Conservation (phyloP, 2,888 invertebrate genomes). For the Ennomos fuscantarius region DNA sequence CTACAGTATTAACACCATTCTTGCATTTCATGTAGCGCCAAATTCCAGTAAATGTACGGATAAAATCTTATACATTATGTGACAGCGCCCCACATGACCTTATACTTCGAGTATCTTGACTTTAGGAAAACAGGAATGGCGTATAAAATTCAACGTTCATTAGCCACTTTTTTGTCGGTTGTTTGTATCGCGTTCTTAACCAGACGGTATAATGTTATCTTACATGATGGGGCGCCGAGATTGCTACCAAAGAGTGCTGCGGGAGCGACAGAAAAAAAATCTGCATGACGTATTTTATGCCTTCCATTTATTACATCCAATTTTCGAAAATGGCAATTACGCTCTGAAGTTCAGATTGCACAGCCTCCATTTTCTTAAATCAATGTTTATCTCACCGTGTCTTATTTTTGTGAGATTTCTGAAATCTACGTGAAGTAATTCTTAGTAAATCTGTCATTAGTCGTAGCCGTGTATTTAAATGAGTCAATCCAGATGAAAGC, state of each 20-base stretch:
- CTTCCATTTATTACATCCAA: constrained; percentile 5
- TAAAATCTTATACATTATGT: constrained; percentile 73
- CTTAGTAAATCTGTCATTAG: constrained; percentile 27
- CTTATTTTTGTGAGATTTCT: constrained; percentile 12
- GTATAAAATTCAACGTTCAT: constrained; percentile 73
- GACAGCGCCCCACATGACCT: constrained; percentile 63
- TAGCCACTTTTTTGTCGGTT: constrained; percentile 59
- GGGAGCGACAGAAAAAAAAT: constrained; percentile 65
- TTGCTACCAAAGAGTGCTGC: constrained; percentile 63
- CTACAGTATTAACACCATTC: constrained; percentile 76
- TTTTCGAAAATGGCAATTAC: constrained; percentile 13
- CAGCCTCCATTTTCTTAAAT: constrained; percentile 3
- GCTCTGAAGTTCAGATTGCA: constrained; percentile 8
- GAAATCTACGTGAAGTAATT: constrained; percentile 13
- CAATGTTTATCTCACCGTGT: constrained; percentile 20
- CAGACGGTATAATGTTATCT: constrained; percentile 66
- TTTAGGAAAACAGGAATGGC: constrained; percentile 59
- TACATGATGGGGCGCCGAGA: constrained; percentile 71
- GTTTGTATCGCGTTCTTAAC: constrained; percentile 66
- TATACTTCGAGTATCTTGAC: constrained; percentile 56
- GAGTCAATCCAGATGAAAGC: constrained; percentile 31
- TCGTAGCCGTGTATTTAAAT: constrained; percentile 21
- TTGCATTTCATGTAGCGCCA: constrained; percentile 69
- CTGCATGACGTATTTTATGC: constrained; percentile 4
- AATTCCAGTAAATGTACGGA: constrained; percentile 65